Conservation (phyloP, 2,113 vertebrate genomes). For the Sapayoa aenigma region DNA sequence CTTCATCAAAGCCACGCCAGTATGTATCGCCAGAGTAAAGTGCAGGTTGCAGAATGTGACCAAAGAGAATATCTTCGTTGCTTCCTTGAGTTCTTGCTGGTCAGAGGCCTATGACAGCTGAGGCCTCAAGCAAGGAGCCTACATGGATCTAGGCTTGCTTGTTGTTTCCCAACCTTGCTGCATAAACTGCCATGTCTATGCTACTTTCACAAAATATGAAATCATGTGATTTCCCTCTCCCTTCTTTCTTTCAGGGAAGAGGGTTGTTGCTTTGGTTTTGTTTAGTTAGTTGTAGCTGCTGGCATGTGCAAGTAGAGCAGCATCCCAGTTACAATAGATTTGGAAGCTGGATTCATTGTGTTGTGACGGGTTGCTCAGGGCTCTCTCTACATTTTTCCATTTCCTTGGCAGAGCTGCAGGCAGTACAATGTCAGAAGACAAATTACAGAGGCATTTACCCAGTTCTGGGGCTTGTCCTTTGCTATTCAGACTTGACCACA, state of each 20-base stretch:
- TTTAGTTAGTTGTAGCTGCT: not conserved
- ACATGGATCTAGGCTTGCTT: not conserved
- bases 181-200: not conserved
- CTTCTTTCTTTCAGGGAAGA: not conserved
- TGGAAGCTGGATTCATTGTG: conserved; percentile 15
- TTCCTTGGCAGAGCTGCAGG: conserved; percentile 54
- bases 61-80: not conserved
- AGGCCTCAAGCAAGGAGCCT: not conserved
- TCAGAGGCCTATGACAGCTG: accelerated
- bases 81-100: not conserved
- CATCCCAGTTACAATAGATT: not conserved
- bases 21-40: not conserved
- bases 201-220: not conserved
- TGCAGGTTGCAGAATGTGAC: accelerated
- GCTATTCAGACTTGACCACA: conserved; percentile 31
- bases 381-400: not conserved
- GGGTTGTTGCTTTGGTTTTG: not conserved
- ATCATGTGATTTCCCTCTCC: not conserved
- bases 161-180: not conserved
- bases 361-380: conserved; percentile 4
- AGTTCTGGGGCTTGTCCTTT: not conserved
- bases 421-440: conserved; percentile 40
- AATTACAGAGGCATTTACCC: conserved; percentile 51
- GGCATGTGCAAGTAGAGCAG: not conserved
- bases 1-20: accelerated